Conservation (phyloP, 1,140 invertebrate genomes). For the Penaeus japonicus region DNA sequence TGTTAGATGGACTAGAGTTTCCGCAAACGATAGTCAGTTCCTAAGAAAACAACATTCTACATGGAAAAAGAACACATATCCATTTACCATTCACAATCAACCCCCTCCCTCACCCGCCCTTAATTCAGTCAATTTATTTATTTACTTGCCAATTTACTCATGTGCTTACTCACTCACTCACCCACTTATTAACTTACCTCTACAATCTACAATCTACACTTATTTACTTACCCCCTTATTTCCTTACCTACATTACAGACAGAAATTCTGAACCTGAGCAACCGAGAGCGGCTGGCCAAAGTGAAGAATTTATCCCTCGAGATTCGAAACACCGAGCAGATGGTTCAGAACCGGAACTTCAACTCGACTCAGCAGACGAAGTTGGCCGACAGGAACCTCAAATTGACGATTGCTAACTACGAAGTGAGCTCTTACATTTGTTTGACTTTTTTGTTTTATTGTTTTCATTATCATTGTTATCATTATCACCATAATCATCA, state of each 20-base stretch:
- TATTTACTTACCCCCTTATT: background rate
- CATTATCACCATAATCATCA: too few relatives aligned
- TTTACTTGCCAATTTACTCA: too few relatives aligned
- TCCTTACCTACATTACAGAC: conserved; percentile 19
- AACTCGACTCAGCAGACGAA: conserved; percentile 40
- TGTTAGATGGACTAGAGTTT: too few relatives aligned
- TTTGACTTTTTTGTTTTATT: background rate
- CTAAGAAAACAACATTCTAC: too few relatives aligned
- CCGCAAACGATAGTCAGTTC: too few relatives aligned
- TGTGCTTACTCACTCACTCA: too few relatives aligned
- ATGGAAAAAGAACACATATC: too few relatives aligned
- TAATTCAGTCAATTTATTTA: too few relatives aligned
- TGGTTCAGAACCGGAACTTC: conserved; percentile 41
- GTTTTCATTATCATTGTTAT: too few relatives aligned
- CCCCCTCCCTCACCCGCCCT: background rate
- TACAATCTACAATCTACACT: too few relatives aligned
- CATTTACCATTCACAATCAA: too few relatives aligned
- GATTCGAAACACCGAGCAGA: conserved; percentile 8
- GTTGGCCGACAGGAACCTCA: conserved; percentile 36
- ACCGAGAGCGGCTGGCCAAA: conserved; percentile 23
- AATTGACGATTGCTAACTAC: conserved; percentile 29
- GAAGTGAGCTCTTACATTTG: conserved; percentile 4
- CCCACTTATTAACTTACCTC: too few relatives aligned
- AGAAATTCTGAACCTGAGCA: conserved; percentile 27
- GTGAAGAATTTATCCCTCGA: conserved; percentile 25